Percentiles rank a stretch among this genome's conserved stretches.
Evolutionary conservation across 2,797 vertebrate species (phyloP).

Genomic region (Borostomias antarcticus): DNA sequence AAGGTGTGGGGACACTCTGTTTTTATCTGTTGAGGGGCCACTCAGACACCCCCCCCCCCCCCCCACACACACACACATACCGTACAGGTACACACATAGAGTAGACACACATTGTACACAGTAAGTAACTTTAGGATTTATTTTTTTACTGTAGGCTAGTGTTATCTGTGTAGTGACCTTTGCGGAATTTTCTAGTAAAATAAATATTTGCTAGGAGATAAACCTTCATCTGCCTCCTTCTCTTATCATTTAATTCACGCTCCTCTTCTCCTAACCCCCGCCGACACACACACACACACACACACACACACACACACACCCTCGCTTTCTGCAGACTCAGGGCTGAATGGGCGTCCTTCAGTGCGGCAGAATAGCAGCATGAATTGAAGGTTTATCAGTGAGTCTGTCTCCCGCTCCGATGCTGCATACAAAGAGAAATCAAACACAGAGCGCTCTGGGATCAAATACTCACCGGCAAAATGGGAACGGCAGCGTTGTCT

Average conservation of each 20-base stretch:
- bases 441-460: not conserved
- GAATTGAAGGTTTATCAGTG: slow-evolving; percentile 59
- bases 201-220: slow-evolving; percentile 39
- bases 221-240: slow-evolving; percentile 15
- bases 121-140: not conserved
- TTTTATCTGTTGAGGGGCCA: no score
- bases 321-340: slow-evolving; percentile 7
- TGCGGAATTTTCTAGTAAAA: slow-evolving; percentile 46
- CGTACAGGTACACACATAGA: not conserved
- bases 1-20: slow-evolving; percentile 38
- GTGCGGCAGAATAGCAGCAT: slow-evolving; percentile 36
- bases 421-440: slow-evolving; percentile 6
- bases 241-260: slow-evolving; percentile 59
- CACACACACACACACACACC: slow-evolving; percentile 1
- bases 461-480: no score
- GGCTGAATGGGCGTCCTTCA: slow-evolving; percentile 10
- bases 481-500: no score
- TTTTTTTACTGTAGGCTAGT: slow-evolving; percentile 6
- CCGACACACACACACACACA: slow-evolving; percentile 36
- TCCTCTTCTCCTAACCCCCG: slow-evolving; percentile 2
- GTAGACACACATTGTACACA: not conserved
- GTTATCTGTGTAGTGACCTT: slow-evolving; percentile 42
- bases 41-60: slow-evolving; percentile 5
- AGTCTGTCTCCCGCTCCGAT: slow-evolving; percentile 39
- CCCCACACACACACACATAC: not conserved